Conservation (phyloP, 2,888 invertebrate genomes). For the Ormia ochracea region DNA sequence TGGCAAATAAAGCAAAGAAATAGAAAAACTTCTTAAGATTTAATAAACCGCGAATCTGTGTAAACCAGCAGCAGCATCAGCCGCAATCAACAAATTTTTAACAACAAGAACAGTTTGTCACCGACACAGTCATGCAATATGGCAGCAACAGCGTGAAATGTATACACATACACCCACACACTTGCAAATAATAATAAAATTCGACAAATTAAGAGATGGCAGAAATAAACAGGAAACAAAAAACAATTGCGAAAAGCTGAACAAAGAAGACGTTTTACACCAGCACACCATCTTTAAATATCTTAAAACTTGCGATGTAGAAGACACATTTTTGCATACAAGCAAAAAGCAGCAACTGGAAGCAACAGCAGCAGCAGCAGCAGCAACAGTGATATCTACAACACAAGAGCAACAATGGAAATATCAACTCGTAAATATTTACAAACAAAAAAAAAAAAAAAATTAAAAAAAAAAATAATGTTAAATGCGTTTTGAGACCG, state of each 20-base stretch:
- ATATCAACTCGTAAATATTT: conserved; percentile 4
- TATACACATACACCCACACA: neutral
- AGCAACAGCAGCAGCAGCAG: neutral
- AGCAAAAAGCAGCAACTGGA: conserved; percentile 14
- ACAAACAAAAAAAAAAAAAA: no score
- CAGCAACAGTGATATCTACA: neutral
- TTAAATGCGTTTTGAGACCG: conserved; percentile 53
- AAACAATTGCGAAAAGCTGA: neutral
- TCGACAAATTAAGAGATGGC: conserved; percentile 64
- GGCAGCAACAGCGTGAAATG: neutral
- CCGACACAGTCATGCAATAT: neutral
- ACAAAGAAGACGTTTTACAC: neutral
- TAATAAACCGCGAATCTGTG: conserved; percentile 56
- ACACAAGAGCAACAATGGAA: neutral
- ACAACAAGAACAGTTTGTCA: conserved; percentile 32
- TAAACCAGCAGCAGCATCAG: conserved; percentile 27
- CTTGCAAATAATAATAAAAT: conserved; percentile 65
- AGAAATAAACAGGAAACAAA: conserved; percentile 11
- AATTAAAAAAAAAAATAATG: conserved; percentile 20
- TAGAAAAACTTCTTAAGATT: conserved; percentile 27
- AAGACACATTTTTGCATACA: conserved; percentile 15
- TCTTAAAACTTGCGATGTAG: neutral
- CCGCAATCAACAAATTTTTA: conserved; percentile 46
- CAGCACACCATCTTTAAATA: conserved; percentile 20
- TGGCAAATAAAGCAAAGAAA: conserved; percentile 19